Base-by-base conservation (phyloP, 2,888 invertebrate species). In the Aradus depressus region DNA sequence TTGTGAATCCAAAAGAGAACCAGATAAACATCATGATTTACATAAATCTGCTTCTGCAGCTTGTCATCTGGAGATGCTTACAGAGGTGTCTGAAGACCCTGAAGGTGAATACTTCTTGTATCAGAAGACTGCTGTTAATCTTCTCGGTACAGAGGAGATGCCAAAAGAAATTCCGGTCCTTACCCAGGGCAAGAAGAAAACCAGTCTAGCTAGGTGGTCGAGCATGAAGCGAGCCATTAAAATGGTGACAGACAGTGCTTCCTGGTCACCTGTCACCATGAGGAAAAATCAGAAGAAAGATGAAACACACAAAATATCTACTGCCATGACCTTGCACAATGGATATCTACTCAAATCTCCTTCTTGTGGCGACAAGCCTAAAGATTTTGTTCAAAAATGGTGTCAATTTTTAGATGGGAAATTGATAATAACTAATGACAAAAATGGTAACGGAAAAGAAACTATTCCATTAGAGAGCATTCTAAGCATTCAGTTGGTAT, bases 341-440 rank as follows among this genome's bases (percentile, higher is more conserved):
- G 82, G 82, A 1, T 71, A 73, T 60, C 65, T 83, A 54, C 77
- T 75, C 52, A 73, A 75, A 61, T 63, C 63, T 34, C 58, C 64
- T 14, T 65, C 64, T 2, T 66, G 66, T 1, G 66, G 65, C n/a
- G 68, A 68, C 31, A 65, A 66, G 50, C 77, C 85, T 45, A 84
- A 84, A 56, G 85, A 87, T 64, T 77, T 83, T 62, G 81, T 81
- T 56, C 75, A 75, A n/a, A 73, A 83, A 35, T 80, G 79, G 68
- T 83, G 81, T 63, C 75, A 81, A 34, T 66, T 88, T 21, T 76
- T 80, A 3, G 81, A 84, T 58, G 77, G 81, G 38, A 80, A 80
- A 63, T 70, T 89, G 23, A 74, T 78, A 58, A 84, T 85, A 63
- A 84, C 80, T 61, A 70, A 78, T 4, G 87, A 88, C 63, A 80